Evolutionary conservation across 1,140 invertebrate genomes (phyloP).

Genomic region (Lasioglossum albipes): DNA sequence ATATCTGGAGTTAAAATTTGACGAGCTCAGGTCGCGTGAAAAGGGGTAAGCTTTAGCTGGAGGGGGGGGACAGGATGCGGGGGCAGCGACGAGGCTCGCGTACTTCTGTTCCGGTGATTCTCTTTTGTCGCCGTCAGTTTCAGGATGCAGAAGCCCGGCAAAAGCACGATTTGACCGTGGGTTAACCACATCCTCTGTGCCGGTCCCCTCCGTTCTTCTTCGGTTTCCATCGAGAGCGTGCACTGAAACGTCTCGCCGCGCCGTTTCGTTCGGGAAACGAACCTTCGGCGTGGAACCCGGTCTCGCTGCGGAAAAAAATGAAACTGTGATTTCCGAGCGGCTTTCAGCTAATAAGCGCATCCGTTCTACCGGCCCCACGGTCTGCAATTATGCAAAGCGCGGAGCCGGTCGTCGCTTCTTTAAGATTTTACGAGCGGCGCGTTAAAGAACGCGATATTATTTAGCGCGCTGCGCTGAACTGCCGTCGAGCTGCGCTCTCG

Average conservation of each 20-base stretch:
- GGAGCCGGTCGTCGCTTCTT: slow-evolving; percentile 13
- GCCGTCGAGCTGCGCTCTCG: no score
- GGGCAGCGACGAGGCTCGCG: slow-evolving; percentile 49
- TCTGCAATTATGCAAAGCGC: slow-evolving; percentile 61
- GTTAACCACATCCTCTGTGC: slow-evolving; percentile 73
- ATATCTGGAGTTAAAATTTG: no score
- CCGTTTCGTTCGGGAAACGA: slow-evolving; percentile 46
- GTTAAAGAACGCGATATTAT: slow-evolving; percentile 30
- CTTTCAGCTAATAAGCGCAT: slow-evolving; percentile 60
- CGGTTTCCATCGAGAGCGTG: slow-evolving; percentile 67
- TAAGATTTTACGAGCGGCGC: slow-evolving; percentile 38
- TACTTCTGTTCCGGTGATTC: slow-evolving; percentile 71
- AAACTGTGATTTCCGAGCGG: slow-evolving; percentile 61
- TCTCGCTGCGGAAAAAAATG: slow-evolving; percentile 38
- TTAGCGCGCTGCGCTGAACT: neutral
- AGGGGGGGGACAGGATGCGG: slow-evolving; percentile 61
- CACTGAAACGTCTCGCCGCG: neutral
- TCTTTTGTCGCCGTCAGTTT: slow-evolving; percentile 71
- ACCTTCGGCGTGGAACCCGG: slow-evolving; percentile 42
- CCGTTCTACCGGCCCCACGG: slow-evolving; percentile 40
- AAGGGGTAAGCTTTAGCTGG: no score
- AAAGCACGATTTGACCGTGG: slow-evolving; percentile 70
- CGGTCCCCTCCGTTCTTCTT: slow-evolving; percentile 63
- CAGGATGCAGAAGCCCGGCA: slow-evolving; percentile 76
- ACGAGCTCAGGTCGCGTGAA: no score